These are phyloP conservation scores for Drosophila obscura DNA, from an alignment of 1,140 invertebrate species.

Conservation along the genomic window DNA sequence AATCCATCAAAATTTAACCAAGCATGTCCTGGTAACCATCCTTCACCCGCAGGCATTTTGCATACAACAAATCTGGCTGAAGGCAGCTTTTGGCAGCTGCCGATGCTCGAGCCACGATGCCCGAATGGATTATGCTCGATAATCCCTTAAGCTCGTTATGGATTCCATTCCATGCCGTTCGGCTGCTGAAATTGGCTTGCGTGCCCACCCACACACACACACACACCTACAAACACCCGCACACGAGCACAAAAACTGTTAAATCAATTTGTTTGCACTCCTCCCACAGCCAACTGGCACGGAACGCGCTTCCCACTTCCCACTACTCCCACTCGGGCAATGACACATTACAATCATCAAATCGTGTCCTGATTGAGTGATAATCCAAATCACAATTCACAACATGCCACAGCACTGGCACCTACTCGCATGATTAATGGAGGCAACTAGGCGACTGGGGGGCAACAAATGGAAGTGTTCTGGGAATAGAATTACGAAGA, in stretches of 20 bases:
- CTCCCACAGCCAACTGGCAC: conserved; percentile 27
- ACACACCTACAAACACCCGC: conserved; percentile 14
- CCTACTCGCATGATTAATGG: conserved; percentile 31
- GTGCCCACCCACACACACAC: conserved; percentile 45
- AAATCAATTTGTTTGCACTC: conserved; percentile 71
- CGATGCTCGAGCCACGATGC: conserved; percentile 10
- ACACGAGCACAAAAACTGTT: conserved; percentile 52
- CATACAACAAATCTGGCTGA: conserved; percentile 34
- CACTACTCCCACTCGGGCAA: conserved; percentile 42
- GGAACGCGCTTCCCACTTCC: neutral
- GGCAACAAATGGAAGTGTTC: conserved; percentile 11
- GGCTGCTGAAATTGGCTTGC: conserved; percentile 61
- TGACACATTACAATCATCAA: conserved; percentile 59
- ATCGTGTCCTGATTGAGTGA: conserved; percentile 72
- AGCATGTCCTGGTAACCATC: too few relatives aligned
- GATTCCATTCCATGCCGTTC: conserved; percentile 33
- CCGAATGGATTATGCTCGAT: conserved; percentile 38
- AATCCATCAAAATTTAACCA: conserved; percentile 43
- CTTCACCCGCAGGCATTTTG: conserved; percentile 27
- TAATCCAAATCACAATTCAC: conserved; percentile 63
- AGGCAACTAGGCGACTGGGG: too few relatives aligned
- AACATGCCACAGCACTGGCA: conserved; percentile 14
- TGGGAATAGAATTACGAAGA: conserved; percentile 1
- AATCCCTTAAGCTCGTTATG: conserved; percentile 67
- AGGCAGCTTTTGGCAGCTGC: conserved; percentile 13